Evolutionary conservation across 2,797 vertebrate species (phyloP), one percentile per base, ranked within the genome.

Genomic region (Rhinatrema bivittatum): DNA sequence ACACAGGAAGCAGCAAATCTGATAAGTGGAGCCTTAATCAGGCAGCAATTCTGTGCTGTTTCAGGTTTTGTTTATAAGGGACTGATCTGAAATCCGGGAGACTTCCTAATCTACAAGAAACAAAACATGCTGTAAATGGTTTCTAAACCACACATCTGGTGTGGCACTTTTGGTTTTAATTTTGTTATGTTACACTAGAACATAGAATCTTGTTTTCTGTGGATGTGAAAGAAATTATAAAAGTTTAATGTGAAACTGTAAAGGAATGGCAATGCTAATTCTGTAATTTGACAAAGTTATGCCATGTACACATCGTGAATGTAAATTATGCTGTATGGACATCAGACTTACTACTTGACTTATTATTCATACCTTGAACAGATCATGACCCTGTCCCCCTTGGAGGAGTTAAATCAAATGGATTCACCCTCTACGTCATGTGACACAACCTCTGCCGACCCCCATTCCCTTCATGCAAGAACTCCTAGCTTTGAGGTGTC

Each of bases 321-420:
- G n/a, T n/a, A n/a, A n/a, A n/a, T n/a, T n/a, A n/a, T n/a, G n/a
- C n/a, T n/a, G n/a, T n/a, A n/a, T n/a, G n/a, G n/a, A n/a, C n/a
- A n/a, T n/a, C n/a, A n/a, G n/a, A n/a, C n/a, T n/a, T n/a, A n/a
- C n/a, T n/a, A n/a, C n/a, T n/a, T n/a, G n/a, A n/a, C n/a, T n/a
- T n/a, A n/a, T n/a, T n/a, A n/a, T n/a, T n/a, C n/a, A n/a, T n/a
- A n/a, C n/a, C n/a, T n/a, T n/a, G n/a, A n/a, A n/a, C 72, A 99
- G 95, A 96, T 94, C 12, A 85, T 93, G 81, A 91, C 86, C 52
- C 90, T 94, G 15, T 97, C 94, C 42, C 94, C 94, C n/a, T 92
- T 91, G 13, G 94, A 99, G 44, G 93, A 97, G 68, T 80, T 86
- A 39, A 91, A 87, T 63, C 87, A 91, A 62, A 87, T 90, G 12